Evolutionary conservation across 2,888 invertebrate genomes (phyloP), one percentile per base, ranked within the genome.

Genomic region (Melanostoma mellinum): DNA sequence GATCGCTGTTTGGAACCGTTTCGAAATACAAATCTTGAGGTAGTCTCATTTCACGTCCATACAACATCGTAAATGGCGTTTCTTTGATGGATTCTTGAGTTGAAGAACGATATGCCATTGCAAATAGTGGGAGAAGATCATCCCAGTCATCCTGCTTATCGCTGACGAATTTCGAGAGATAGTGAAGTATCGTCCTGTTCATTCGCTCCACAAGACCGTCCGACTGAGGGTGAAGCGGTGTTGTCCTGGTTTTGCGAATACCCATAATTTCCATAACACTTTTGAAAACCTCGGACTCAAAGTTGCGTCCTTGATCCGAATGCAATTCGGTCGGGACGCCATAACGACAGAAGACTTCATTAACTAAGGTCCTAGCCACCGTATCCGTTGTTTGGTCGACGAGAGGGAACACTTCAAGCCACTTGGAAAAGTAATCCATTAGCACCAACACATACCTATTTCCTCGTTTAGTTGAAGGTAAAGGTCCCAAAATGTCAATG

Each of bases 361-460:
- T 1, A 20, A 20, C 20, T 20, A 20, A 20, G 20, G 1, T 20
- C 20, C 1, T 20, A 20, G 20, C 20, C 1, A 20, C 20, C 20
- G 20, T 20, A 20, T 20, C 20, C 20, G n/a, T 53, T 6, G 30
- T 56, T 56, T 78, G 84, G 35, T 78, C 76, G 6, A n/a, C n/a
- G n/a, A n/a, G n/a, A n/a, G n/a, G n/a, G n/a, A 71, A 50, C 8
- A 74, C 72, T 32, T 76, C 74, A 0, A 84, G 63, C 80, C 80
- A 77, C 36, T 84, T 86, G 3, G 50, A 42, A 30, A 86, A 84
- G 46, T 80, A 84, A 53, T 80, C 86, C 80, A 75, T 80, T 4
- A 73, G 42, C 3, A 67, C 58, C 6, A 60, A 9, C 67, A 67
- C 67, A 30, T 74, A 67, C 30, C 35, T 56, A 42, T 50, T 48